Evolutionary conservation across 2,888 invertebrate genomes (phyloP).

Genomic region (Agrochola macilenta): DNA sequence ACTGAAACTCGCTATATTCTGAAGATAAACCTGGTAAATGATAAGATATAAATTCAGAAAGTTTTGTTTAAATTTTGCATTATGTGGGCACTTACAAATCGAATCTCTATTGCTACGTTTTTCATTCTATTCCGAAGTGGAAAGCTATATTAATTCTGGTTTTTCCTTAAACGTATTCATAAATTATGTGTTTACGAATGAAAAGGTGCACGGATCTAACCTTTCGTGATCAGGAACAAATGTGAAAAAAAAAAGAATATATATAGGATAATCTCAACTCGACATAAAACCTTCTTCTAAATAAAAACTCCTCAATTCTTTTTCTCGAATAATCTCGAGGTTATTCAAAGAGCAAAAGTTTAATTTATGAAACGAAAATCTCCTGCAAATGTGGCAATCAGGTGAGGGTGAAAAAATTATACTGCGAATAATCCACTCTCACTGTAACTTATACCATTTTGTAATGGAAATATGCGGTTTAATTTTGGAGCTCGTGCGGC

Average conservation of each 20-base stretch:
- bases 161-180: neutral
- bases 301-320: constrained; percentile 23
- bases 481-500: constrained; percentile 15
- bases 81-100: neutral
- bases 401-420: constrained; percentile 31
- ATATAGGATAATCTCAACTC: neutral
- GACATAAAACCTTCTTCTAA: neutral
- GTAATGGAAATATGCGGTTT: constrained; percentile 40
- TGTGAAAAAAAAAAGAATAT: constrained; percentile 6
- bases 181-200: neutral
- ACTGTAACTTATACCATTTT: constrained; percentile 28
- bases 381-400: constrained; percentile 41
- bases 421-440: constrained; percentile 23
- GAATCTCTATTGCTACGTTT: neutral
- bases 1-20: neutral
- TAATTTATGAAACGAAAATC: constrained; percentile 49
- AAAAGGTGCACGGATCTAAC: neutral
- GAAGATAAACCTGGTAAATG: neutral
- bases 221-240: neutral
- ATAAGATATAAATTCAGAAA: neutral
- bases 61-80: neutral
- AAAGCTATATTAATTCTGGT: too few relatives aligned
- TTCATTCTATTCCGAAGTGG: neutral
- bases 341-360: constrained; percentile 44
- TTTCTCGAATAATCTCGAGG: constrained; percentile 21